These are phyloP conservation scores for Plectropomus leopardus DNA, from an alignment of 2,113 vertebrate species.

Conservation along the genomic window DNA sequence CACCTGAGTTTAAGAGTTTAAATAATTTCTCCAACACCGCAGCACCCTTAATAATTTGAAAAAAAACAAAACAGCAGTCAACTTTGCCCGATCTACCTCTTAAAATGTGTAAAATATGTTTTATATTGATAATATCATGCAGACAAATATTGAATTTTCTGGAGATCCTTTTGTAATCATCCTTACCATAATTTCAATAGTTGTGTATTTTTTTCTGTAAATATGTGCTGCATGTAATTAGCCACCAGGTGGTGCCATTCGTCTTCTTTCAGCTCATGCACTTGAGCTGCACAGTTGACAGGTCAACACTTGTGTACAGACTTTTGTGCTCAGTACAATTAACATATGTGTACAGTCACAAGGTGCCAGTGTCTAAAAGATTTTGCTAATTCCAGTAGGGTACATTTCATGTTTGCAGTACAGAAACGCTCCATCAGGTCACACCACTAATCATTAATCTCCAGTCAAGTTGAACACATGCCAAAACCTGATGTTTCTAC, in stretches of 20 bases:
- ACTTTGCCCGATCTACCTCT: neutral
- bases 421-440: neutral
- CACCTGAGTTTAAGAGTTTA: neutral
- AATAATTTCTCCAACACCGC: neutral
- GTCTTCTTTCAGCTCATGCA: neutral
- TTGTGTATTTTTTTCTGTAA: neutral
- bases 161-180: neutral
- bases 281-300: neutral
- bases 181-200: neutral
- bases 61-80: neutral
- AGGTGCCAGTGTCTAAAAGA: neutral
- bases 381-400: neutral
- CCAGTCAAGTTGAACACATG: neutral
- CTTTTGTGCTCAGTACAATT: neutral
- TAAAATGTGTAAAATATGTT: neutral
- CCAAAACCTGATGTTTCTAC: slow-evolving; percentile 8
- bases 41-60: slow-evolving; percentile 1
- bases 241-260: slow-evolving; percentile 70
- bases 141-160: neutral
- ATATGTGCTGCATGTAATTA: neutral
- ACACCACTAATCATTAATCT: slow-evolving; percentile 24
- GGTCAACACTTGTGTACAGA: neutral
- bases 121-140: neutral
- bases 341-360: neutral
- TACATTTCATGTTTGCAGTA: neutral